Percentiles rank a stretch among this genome's conserved stretches.
phyloP scores from a whole-genome alignment of 2,888 invertebrate genomes.

The Rhorus exstirpatorius region DNA sequence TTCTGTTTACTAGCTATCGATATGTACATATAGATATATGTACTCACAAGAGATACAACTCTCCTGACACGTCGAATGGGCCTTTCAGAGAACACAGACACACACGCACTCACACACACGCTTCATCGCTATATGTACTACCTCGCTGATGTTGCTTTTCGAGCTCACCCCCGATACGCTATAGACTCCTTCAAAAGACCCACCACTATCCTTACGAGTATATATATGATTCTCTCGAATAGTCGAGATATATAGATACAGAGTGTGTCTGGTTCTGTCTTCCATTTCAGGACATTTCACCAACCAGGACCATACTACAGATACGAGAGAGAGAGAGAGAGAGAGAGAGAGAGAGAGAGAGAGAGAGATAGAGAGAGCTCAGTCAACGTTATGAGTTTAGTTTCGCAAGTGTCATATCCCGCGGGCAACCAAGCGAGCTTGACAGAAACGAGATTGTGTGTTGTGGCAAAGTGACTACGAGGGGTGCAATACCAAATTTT shows the following conservation, averaged over 20 bases:
- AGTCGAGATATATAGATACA: slow-evolving; percentile 18
- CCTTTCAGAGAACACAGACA: slow-evolving; percentile 24
- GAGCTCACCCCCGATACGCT: slow-evolving; percentile 22
- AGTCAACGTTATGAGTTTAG: slow-evolving; percentile 65
- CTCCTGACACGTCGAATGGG: slow-evolving; percentile 62
- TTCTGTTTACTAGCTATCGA: slow-evolving; percentile 1
- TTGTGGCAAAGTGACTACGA: slow-evolving; percentile 41
- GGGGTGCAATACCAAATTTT: slow-evolving; percentile 14
- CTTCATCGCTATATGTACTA: slow-evolving; percentile 1
- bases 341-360: not conserved
- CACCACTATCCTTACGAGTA: slow-evolving; percentile 16
- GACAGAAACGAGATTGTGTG: slow-evolving; percentile 69
- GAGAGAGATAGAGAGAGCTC: slow-evolving; percentile 28
- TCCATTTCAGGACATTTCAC: slow-evolving; percentile 24
- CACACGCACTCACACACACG: too few relatives aligned
- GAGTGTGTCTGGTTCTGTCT: slow-evolving; percentile 33
- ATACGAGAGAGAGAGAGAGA: not conserved
- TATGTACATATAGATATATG: slow-evolving; percentile 1
- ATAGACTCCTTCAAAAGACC: slow-evolving; percentile 24
- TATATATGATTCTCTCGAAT: not conserved
- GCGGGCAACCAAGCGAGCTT: slow-evolving; percentile 63
- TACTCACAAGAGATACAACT: slow-evolving; percentile 58
- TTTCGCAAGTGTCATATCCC: slow-evolving; percentile 65
- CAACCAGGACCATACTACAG: not conserved
- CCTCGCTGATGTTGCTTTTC: slow-evolving; percentile 29